Evolutionary conservation across 2,113 vertebrate genomes (phyloP), one percentile per base, ranked within the genome.

Genomic region (Perca schrenkii): DNA sequence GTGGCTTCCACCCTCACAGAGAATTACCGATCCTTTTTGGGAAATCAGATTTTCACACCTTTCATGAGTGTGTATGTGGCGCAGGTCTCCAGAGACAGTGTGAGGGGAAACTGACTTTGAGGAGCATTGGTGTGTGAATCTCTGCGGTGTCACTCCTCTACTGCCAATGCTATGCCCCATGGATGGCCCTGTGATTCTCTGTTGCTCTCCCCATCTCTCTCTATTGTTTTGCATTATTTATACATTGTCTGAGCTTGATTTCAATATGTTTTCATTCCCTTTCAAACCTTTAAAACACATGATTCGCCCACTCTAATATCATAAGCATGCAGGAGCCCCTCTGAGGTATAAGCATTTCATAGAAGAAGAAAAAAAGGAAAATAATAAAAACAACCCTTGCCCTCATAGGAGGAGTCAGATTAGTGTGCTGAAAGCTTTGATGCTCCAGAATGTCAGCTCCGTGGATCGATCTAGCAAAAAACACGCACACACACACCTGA

Each of bases 31-130:
- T 98, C 97, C 97, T 98, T 98, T 99, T 99, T 98, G 97, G 97
- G 98, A 98, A 99, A 99, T 99, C 97, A 97, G 96, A 98, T 99
- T 99, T 99, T 99, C 97, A 97, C 97, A 98, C 97, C 97, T 98
- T 98, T 97, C 95, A 94, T 91, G 95, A 95, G 95, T 97, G 96
- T 97, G 96, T 96, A 96, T 96, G 95, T 94, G 93, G 95, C 8
- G 0, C 91, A 82, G 94, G 95, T 96, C 97, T 95, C 97, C 70
- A 81, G 97, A 95, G 97, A 84, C 83, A 6, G 49, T 71, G 80
- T 74, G 85, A 91, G 95, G 96, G 95, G 95, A 96, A 96, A 96
- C 97, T 96, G 97, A 96, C 97, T 97, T 98, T 97, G 97, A 97
- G 96, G 92, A 93, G 90, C 89, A 87, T 87, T 68, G 61, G 90